phyloP scores from a whole-genome alignment of 2,888 invertebrate genomes.

The Tenthredo distinguenda region DNA sequence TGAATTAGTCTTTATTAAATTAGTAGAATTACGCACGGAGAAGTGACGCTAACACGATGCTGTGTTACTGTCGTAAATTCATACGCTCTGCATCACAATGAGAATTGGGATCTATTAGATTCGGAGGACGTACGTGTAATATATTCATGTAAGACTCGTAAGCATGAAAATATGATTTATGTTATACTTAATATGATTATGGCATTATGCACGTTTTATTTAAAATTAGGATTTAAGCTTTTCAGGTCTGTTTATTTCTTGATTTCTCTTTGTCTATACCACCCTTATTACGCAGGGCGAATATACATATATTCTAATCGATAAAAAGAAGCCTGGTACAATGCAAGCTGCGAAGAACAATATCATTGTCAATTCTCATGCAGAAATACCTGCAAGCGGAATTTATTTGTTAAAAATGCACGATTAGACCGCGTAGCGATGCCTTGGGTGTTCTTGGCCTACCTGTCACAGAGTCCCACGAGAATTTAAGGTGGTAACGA shows the following conservation, averaged over 20 bases:
- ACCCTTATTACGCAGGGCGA: too few relatives aligned
- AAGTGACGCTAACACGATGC: neutral
- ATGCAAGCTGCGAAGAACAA: neutral
- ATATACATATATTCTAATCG: too few relatives aligned
- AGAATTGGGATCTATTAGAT: neutral
- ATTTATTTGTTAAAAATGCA: neutral
- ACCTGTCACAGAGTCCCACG: neutral
- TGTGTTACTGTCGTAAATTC: neutral
- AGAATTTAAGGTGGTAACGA: conserved; percentile 4
- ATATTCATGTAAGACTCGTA: too few relatives aligned
- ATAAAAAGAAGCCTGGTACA: too few relatives aligned
- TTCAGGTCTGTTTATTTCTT: neutral
- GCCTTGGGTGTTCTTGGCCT: neutral
- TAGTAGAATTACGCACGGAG: neutral
- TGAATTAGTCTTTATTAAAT: neutral
- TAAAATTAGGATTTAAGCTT: neutral
- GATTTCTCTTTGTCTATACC: too few relatives aligned
- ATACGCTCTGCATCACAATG: neutral
- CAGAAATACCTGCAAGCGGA: neutral
- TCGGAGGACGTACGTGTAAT: too few relatives aligned
- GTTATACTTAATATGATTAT: too few relatives aligned
- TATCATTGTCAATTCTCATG: neutral
- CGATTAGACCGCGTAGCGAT: neutral
- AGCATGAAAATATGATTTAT: too few relatives aligned
- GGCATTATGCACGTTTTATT: neutral